phyloP scores from a whole-genome alignment of 2,888 invertebrate species.

The Steinernema carpocapsae region DNA sequence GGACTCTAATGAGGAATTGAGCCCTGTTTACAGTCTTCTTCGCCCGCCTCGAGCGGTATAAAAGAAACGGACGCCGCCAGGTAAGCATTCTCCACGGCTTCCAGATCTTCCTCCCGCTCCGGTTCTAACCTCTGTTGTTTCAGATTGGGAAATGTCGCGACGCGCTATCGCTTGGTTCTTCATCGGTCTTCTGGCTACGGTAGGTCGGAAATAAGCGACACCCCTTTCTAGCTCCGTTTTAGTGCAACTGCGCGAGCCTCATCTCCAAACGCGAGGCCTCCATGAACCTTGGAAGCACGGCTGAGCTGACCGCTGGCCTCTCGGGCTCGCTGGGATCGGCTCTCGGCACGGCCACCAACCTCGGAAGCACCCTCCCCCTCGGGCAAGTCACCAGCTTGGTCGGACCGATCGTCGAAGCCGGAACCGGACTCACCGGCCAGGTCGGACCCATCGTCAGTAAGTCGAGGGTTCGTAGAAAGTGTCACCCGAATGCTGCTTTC shows the following conservation, averaged over 20 bases:
- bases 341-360: neutral
- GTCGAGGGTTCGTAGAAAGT: no score
- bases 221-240: no score
- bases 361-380: neutral
- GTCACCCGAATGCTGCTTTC: no score
- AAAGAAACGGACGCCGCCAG: no score
- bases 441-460: neutral
- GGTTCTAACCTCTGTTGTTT: neutral
- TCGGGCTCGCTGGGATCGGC: neutral
- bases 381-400: neutral
- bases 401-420: neutral
- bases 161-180: neutral
- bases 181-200: neutral
- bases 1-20: no score
- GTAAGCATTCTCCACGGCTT: no score
- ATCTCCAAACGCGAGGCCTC: neutral
- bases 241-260: neutral
- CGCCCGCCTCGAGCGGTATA: no score
- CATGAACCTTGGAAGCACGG: neutral
- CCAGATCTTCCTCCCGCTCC: no score
- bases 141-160: conserved; percentile 16
- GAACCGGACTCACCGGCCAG: neutral
- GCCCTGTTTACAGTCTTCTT: no score
- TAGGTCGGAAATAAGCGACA: no score
- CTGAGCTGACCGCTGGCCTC: neutral